Evolutionary conservation across 2,797 vertebrate genomes (phyloP), one percentile per base, ranked within the genome.

Genomic region (Tokudaia tokunoshimensis): DNA sequence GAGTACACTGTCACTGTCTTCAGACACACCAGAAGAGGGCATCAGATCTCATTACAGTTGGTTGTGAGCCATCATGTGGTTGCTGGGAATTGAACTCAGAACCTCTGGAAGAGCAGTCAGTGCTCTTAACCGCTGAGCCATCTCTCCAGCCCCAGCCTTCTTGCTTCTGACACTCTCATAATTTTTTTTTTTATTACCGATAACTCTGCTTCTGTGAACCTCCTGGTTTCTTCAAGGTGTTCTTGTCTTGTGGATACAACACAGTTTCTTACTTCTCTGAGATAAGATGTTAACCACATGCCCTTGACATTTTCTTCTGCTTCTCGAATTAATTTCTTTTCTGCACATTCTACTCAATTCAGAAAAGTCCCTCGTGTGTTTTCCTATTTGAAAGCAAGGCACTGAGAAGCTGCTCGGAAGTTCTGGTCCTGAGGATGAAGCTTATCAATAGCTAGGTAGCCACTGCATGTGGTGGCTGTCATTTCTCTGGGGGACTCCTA

Each of bases 271-370:
- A n/a, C 34, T 47, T 91, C 87, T 93, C n/a, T 37, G 55, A 83
- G 50, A 24, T 26, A 44, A 76, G n/a, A 29, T 61, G 26, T n/a
- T 50, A 29, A 57, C 91, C 22, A 88, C 44, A 26, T 76, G n/a
- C 47, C 47, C n/a, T 81, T 95, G 52, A 93, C n/a, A 6, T 80
- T 93, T 80, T 86, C 24, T 81, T 94, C 17, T 61, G 37, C 3
- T 37, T 70, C 37, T 94, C 20, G 8, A 20, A 50, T 65, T 94
- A 47, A 67, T 67, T 67, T 22, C 52, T 20, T 47, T 81, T 89
- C 59, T 57, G 65, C 78, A n/a, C 0, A 44, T 17, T 72, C 87
- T 24, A n/a, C 70, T 86, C 67, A 44, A 61, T 81, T 78, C 26
- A 87, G 82, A 57, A 92, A 44, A 87, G 82, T 50, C 82, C 59